Base-by-base conservation (phyloP, 2,888 invertebrate genomes). In the Melanophora roralis region DNA sequence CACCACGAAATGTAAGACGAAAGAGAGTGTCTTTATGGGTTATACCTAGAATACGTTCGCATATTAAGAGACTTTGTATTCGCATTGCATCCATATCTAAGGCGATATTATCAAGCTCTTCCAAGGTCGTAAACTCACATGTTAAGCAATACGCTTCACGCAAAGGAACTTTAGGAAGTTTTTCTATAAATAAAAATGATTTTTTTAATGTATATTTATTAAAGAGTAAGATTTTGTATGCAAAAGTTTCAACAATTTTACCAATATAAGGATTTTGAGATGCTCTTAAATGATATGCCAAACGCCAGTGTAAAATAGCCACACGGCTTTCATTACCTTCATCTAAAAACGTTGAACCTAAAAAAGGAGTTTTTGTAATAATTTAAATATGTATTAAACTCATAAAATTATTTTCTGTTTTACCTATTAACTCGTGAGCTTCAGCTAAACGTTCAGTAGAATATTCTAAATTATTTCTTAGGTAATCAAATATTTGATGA, bases 21-120 rank as follows among this genome's bases (percentile, higher is more conserved):
- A 95, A 97, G 75, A 97, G 93, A 74, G 96, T 95, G 89, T 98
- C 97, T 89, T 96, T 95, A 90, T 98, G 97, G 83, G 93, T 91
- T 0, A 94, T 92, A 0, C 97, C 97, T 23, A 98, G 92, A 85
- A 98, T 95, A 85, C 98, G 92, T 90, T 96, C 96, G 82, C 95
- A 94, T 83, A 98, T 96, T 38, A 98, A 91, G 84, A 98, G 91
- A 86, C 97, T 94, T 90, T 98, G 97, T 89, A 94, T 94, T 85
- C 97, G 92, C 92, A 98, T 93, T 45, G 93, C 93, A 91, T 98
- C 97, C 85, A 95, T 92, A 91, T 98, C 97, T 0, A 93, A 91
- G 57, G 94, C 93, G 49, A 95, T 92, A 64, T 92, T 92, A 83
- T 93, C 93, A 73, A 98, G 91, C 87, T 97, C 96, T 32, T 92